Evolutionary conservation across 2,797 vertebrate species (phyloP), one percentile per base, ranked within the genome.

Genomic region (Nyctalus aviator): DNA sequence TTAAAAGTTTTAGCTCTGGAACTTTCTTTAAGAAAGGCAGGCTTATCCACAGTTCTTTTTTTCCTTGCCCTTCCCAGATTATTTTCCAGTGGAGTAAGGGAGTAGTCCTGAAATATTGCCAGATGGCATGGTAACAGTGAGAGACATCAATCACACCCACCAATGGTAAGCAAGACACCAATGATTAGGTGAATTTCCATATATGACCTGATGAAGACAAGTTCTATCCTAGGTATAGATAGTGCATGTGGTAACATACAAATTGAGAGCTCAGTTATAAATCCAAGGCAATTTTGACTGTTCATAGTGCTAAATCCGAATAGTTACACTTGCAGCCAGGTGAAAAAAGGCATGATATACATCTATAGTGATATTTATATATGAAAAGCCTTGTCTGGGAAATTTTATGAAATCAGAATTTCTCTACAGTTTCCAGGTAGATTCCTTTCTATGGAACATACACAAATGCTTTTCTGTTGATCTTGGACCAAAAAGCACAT

Each of bases 401-500:
- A 85, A 68, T 73, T 55, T 30, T 48, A 83, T 46, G 87, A 66
- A 95, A 93, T 75, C 66, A 90, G 68, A 32, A 85, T 79, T 81
- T 59, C 30, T 27, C 77, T 91, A 20, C 41, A 55, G 89, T 73
- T 84, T 94, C 88, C 21, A 90, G 88, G 82, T 83, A 55, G 90
- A 94, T 94, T 53, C 90, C 94, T 86, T 82, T 35, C 90, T 59
- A 8, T 41, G 32, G 44, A 94, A 77, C 41, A 79, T 76, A 81
- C 32, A 18, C 37, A 64, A 41, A 85, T 5, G 13, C 11, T 48
- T 87, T 96, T 91, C 87, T 86, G 41, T 69, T 92, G 68, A 84
- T 95, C 87, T 94, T 27, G 6, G 77, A 57, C 83, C 93, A 94
- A 94, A 69, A 92, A 71, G 48, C 21, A 14, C 66, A 94, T 91